Evolutionary conservation across 2,797 vertebrate genomes (phyloP), one percentile per base, ranked within the genome.

Genomic region (Falco rusticolus): DNA sequence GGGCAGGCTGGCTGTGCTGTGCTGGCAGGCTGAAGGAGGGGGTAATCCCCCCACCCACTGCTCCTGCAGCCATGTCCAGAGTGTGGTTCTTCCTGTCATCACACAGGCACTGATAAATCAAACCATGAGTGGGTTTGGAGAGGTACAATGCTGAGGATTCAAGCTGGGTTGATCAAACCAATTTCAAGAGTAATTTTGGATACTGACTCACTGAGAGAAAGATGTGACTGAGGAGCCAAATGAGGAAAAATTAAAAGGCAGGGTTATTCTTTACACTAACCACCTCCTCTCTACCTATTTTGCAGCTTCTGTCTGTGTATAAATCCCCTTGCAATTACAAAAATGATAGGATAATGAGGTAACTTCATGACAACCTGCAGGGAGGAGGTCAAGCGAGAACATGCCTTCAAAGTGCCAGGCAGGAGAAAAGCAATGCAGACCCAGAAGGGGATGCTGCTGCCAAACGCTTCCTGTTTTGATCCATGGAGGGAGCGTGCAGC

Each of bases 341-440:
- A 64, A 82, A 57, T 7, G 1, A 34, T 16, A 15, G 21, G 29
- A 51, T 84, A 87, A 54, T 0, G 0, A 72, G 11, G 59, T 82
- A 80, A 37, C 5, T 6, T 59, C 12, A 10, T 33, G 72, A 71
- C 68, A 85, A 45, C 15, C 21, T 60, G 31, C 25, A 84, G n/a
- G 21, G 33, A 22, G 0, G 7, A 74, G 26, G 18, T 45, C 53
- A 85, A 59, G 47, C 1, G 1, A 91, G 60, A 89, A 76, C 39
- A 76, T 28, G 50, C 9, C 22, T 89, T 47, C 2, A 3, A 90
- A 78, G 24, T 4, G 4, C 12, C 3, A 6, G 51, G 39, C n/a
- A 37, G 12, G n/a, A 29, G 21, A 81, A 33, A 28, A 57, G 18
- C 0, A 0, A 37, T 18, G 31, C 1, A 2, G 48, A 71, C 3